These are phyloP conservation scores for Arenicola marina DNA, from an alignment of 2,888 invertebrate genomes.

Conservation along the genomic window DNA sequence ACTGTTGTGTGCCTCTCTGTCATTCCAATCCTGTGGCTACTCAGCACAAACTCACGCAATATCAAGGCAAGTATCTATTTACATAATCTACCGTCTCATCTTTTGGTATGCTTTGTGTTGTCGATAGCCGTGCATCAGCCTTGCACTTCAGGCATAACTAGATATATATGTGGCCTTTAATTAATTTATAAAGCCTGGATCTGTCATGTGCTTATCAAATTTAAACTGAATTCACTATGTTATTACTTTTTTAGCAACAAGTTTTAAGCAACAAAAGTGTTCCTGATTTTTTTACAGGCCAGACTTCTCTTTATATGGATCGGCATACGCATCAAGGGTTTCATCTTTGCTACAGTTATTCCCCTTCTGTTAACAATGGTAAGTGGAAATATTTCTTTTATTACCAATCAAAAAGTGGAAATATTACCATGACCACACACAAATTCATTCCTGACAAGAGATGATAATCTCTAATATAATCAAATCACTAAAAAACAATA, in stretches of 20 bases:
- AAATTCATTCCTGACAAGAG: no score
- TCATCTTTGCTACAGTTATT: constrained; percentile 73
- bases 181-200: no score
- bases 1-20: constrained; percentile 79
- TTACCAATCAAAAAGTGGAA: not conserved
- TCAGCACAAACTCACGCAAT: constrained; percentile 51
- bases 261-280: not conserved
- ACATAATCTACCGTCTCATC: not conserved
- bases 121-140: not conserved
- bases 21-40: constrained; percentile 76
- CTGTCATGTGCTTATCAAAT: no score
- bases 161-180: not conserved
- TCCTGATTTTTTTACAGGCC: constrained; percentile 38
- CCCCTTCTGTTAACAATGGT: constrained; percentile 72
- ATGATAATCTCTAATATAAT: no score
- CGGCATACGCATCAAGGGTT: constrained; percentile 76
- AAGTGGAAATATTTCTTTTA: constrained; percentile 14
- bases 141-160: not conserved
- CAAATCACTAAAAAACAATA: no score
- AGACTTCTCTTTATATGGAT: constrained; percentile 62
- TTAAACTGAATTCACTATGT: no score
- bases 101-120: not conserved
- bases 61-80: constrained; percentile 29
- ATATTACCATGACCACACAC: no score
- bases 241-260: no score